Conservation (phyloP, 2,113 vertebrate genomes). For the Globicephala melas region DNA sequence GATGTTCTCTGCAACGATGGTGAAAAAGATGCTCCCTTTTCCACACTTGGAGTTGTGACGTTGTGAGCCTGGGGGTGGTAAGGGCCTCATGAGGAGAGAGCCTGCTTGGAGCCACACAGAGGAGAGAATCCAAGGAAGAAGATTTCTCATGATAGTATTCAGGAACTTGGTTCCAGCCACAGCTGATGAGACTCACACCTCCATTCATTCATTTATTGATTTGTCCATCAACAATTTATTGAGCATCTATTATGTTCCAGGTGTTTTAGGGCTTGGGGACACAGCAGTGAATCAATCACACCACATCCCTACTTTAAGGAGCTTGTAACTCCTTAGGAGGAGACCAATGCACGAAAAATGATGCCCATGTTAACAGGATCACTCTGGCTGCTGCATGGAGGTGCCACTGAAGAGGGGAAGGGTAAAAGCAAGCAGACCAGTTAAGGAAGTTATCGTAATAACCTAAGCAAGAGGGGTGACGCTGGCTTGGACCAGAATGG, state of each 20-base stretch:
- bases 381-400: neutral
- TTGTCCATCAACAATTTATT: neutral
- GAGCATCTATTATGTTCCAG: too few species aligned
- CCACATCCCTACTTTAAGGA: neutral
- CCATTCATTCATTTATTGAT: neutral
- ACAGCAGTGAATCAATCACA: neutral
- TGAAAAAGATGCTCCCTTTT: neutral
- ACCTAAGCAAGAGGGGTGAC: neutral
- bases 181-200: neutral
- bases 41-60: fast-evolving
- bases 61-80: fast-evolving
- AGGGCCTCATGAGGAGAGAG: neutral
- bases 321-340: neutral
- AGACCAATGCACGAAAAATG: neutral
- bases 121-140: neutral
- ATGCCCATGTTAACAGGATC: neutral
- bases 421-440: neutral
- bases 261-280: neutral
- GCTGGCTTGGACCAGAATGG: neutral
- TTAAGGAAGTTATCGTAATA: fast-evolving
- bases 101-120: neutral
- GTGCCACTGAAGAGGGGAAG: fast-evolving
- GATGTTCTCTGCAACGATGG: neutral
- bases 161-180: neutral
- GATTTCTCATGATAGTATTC: neutral